Base-by-base conservation (phyloP, 2,113 vertebrate species). In the Trematocara nigrifrons region DNA sequence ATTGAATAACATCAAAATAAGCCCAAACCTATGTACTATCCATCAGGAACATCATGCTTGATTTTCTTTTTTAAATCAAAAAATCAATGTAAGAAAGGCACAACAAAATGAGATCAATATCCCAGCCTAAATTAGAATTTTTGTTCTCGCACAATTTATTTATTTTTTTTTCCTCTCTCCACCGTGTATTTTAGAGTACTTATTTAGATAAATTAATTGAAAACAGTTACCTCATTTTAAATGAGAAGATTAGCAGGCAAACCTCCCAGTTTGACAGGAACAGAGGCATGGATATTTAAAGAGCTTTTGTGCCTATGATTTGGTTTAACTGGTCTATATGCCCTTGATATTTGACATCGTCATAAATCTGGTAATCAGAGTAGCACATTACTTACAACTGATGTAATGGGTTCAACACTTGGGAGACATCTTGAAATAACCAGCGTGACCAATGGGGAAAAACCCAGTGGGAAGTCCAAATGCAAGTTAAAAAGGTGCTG, bases 301-400 rank as follows among this genome's bases (percentile, higher is more conserved):
- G 94, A 94, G 92, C 89, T 80, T 89, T 94, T 95, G 93, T 95
- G 94, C 93, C 94, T 94, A 94, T 47, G 86, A 95, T 96, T 96
- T 95, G 95, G 95, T 96, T 91, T 89, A 87, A 93, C 89, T 94
- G 92, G 86, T 95, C 90, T 85, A 79, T 92, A 93, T 93, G 94
- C 95, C 95, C 95, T 96, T 96, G 86, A 64, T 85, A 54, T 91
- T 91, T 95, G 95, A 96, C 96, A 97, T 96, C 95, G 79, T 96
- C 81, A 93, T 96, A 95, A 95, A 95, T 94, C 95, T 95, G 93
- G 89, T 94, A 90, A 92, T 91, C 90, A 76, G 86, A 93, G 88
- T 69, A 93, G 77, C 82, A 76, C 53, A 79, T 87, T 89, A 87
- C 86, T 85, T 76, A 92, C 78, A 86, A 90, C 49, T 85, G 77